Evolutionary conservation across 2,888 invertebrate genomes (phyloP).

Genomic region (Hypercompe scribonia): DNA sequence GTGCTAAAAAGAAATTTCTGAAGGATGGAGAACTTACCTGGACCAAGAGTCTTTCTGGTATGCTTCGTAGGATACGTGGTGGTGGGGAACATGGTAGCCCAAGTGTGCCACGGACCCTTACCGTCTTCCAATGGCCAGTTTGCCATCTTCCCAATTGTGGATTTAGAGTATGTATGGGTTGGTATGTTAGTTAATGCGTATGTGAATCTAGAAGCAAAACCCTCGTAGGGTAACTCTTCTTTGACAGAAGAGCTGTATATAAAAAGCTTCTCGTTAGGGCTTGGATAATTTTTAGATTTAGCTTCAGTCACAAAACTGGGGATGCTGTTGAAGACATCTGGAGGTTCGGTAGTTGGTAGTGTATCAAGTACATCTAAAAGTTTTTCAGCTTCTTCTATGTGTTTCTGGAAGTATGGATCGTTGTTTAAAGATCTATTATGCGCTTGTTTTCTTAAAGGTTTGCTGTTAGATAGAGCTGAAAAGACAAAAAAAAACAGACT

Average conservation of each 20-base stretch:
- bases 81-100: slow-evolving; percentile 2
- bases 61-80: background rate
- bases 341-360: background rate
- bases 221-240: background rate
- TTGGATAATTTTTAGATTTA: background rate
- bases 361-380: background rate
- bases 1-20: too few relatives aligned
- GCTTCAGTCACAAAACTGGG: background rate
- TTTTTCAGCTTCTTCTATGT: background rate
- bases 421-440: background rate
- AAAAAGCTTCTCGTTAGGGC: background rate
- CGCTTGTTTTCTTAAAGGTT: background rate
- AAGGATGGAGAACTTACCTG: background rate
- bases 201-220: background rate
- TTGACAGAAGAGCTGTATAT: background rate
- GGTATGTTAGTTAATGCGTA: background rate
- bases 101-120: background rate
- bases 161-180: background rate
- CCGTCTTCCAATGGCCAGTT: background rate
- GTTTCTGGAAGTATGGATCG: background rate
- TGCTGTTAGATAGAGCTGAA: slow-evolving; percentile 1
- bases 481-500: too few relatives aligned
- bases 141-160: background rate
- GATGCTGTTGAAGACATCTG: background rate
- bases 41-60: background rate